These are phyloP conservation scores for Megaustenia siamemsis DNA, from an alignment of 2,888 invertebrate species.

Conservation along the genomic window DNA sequence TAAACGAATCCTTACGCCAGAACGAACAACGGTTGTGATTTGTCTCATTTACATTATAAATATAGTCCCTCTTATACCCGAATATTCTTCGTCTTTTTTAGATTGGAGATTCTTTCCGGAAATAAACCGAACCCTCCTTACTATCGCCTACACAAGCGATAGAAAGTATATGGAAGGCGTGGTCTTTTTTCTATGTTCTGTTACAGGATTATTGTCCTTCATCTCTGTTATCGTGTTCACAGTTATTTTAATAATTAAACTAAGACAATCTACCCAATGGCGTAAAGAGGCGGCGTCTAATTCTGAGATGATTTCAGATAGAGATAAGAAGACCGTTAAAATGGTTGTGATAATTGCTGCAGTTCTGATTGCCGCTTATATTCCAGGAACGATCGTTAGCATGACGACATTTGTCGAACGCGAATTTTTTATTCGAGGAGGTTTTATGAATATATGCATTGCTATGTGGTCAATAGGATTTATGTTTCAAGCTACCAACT, in stretches of 20 bases:
- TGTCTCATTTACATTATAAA: not conserved
- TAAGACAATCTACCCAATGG: not conserved
- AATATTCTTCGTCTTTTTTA: not conserved
- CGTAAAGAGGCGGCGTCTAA: not conserved
- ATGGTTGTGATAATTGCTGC: constrained; percentile 3
- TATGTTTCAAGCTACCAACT: constrained; percentile 1
- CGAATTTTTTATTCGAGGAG: not conserved
- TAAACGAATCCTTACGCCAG: not conserved
- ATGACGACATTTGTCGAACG: not conserved
- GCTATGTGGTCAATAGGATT: constrained; percentile 1
- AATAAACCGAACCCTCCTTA: not conserved
- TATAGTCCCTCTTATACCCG: not conserved
- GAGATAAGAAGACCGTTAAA: not conserved
- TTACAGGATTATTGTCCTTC: not conserved
- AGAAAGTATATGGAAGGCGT: not conserved
- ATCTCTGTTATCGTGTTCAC: not conserved
- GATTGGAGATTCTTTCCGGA: constrained; percentile 18
- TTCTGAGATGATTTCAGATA: not conserved
- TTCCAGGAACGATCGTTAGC: not conserved
- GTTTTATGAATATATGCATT: not conserved
- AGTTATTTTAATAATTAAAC: not conserved
- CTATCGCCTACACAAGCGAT: not conserved
- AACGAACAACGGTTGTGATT: not conserved
- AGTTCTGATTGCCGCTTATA: not conserved
- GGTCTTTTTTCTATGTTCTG: not conserved